Evolutionary conservation across 2,888 invertebrate genomes (phyloP), one percentile per base, ranked within the genome.

Genomic region (Stictocephala bisonia): DNA sequence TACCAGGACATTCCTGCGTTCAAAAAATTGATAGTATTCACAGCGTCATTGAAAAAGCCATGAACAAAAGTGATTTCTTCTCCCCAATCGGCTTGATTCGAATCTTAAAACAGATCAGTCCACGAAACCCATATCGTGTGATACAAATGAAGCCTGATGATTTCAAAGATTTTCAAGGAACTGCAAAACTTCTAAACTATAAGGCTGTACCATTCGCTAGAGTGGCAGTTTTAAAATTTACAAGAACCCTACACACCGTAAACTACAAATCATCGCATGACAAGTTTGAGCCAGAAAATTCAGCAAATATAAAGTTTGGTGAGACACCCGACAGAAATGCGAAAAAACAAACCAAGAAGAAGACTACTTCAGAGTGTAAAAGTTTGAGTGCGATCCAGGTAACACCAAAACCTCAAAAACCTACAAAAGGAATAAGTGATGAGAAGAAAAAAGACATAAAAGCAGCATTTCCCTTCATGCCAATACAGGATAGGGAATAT

Each of bases 101-200:
- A 3, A 31, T 71, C 2, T 58, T 71, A 41, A 71, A 71, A 44
- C 58, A 40, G 22, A 26, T 64, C 27, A 66, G 40, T 13, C 50
- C 22, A 18, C 27, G 40, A 40, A 72, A 72, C 29, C 66, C 67
- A 6, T 66, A 72, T 35, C 18, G 51, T 9, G 40, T 72, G 1
- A 72, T 72, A 2, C 72, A 67, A 29, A 66, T 72, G 51, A 27
- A 56, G 40, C 64, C 53, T 35, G 26, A 29, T 24, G 72, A 72
- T 31, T 67, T 72, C 24, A 66, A 72, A 26, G 44, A 72, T 27
- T 71, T 29, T 64, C 7, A 18, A 71, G 22, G 29, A 4, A 48
- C 60, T n/a, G 60, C 71, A 26, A 64, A 71, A 40, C 71, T 71
- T 22, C 29, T 71, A 18, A 71, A 71, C 27, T 71, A 71, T 41